These are phyloP conservation scores for Phodopus roborovskii DNA, from an alignment of 2,113 vertebrate species.

Conservation along the genomic window DNA sequence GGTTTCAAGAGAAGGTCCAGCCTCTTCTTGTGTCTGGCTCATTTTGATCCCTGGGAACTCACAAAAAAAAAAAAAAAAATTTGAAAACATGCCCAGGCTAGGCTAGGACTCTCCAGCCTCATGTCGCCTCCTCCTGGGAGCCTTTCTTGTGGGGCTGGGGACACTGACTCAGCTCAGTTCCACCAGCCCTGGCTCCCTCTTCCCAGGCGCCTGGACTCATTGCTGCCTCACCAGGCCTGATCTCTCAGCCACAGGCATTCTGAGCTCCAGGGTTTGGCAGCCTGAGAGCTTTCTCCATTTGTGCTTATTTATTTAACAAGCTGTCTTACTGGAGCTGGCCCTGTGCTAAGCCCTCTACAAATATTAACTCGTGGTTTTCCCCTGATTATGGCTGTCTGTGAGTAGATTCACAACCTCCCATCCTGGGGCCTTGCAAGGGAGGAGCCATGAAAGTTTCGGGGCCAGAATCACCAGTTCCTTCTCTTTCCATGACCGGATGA, in stretches of 20 bases:
- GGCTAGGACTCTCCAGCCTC: not conserved
- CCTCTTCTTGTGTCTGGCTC: not conserved
- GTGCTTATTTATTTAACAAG: conserved; percentile 22
- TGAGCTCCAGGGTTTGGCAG: not conserved
- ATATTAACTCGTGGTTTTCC: not conserved
- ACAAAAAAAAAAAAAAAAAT: no score
- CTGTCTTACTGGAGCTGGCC: not conserved
- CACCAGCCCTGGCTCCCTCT: not conserved
- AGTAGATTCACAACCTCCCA: not conserved
- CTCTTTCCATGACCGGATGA: not conserved
- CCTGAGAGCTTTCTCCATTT: not conserved
- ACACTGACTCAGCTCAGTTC: not conserved
- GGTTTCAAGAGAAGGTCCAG: not conserved
- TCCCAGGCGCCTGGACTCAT: accelerated
- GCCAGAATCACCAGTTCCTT: not conserved
- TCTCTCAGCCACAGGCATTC: not conserved
- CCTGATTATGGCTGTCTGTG: accelerated
- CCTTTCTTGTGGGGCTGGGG: not conserved
- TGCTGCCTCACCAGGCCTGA: not conserved
- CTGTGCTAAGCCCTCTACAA: not conserved
- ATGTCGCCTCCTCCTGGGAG: not conserved
- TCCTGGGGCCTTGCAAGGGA: not conserved
- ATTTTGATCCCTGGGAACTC: conserved; percentile 4
- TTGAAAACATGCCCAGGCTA: not conserved
- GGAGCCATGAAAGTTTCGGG: not conserved